Evolutionary conservation across 2,888 invertebrate genomes (phyloP).

Genomic region (Aphidoletes aphidimyza): DNA sequence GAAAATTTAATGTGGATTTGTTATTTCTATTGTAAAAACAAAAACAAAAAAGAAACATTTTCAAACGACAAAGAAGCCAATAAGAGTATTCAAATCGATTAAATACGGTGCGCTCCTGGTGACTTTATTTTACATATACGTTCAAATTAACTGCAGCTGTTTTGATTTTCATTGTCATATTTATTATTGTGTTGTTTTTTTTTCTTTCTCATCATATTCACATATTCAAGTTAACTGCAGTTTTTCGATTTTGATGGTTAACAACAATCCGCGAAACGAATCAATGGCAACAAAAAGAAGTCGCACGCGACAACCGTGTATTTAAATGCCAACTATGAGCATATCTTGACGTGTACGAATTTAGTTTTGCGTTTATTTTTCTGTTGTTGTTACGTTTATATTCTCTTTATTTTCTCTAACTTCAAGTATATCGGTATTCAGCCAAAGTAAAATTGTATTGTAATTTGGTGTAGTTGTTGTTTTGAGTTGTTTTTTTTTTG

Average conservation of each 20-base stretch:
- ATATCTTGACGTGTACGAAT: constrained; percentile 30
- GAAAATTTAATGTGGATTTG: no score
- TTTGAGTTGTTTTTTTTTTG: not conserved
- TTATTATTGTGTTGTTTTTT: no score
- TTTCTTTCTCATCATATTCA: not conserved
- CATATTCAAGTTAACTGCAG: not conserved
- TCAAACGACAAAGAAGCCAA: no score
- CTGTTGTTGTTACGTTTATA: not conserved
- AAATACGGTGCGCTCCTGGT: no score
- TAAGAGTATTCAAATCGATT: no score
- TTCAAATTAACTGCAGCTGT: no score
- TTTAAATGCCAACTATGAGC: constrained; percentile 16
- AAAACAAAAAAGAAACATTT: no score
- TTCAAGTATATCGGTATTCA: not conserved
- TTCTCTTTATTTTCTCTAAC: not conserved
- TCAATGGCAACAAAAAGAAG: constrained; percentile 11
- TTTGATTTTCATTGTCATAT: no score
- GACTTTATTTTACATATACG: no score
- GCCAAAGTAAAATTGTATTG: not conserved
- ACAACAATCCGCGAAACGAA: not conserved
- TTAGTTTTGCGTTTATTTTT: not conserved
- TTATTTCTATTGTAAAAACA: no score
- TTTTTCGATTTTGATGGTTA: not conserved
- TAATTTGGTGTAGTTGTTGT: not conserved
- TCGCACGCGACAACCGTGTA: not conserved